Conservation (phyloP, 2,113 vertebrate genomes). For the Spea multiplicata region DNA sequence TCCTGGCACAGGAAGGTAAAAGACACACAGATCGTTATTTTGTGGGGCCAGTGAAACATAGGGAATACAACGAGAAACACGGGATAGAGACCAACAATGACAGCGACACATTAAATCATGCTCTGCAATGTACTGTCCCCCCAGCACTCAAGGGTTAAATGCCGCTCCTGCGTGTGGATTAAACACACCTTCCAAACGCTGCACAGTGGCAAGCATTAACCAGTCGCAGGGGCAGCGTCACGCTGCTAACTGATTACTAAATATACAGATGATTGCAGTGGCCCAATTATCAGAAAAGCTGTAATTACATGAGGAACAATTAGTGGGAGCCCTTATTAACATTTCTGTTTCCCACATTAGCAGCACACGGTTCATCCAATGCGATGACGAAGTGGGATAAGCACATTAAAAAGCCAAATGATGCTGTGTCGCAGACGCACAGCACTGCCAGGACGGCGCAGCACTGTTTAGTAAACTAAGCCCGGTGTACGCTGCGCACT, state of each 20-base stretch:
- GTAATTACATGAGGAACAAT: conserved; percentile 99
- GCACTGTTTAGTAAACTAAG: conserved; percentile 17
- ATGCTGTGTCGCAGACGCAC: background rate
- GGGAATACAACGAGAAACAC: conserved; percentile 78
- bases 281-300: conserved; percentile 98
- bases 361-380: conserved; percentile 35
- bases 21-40: conserved; percentile 52
- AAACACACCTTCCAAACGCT: background rate
- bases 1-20: conserved; percentile 71
- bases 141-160: conserved; percentile 69
- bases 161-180: background rate
- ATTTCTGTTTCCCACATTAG: conserved; percentile 75
- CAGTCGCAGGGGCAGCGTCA: conserved; percentile 32
- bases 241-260: conserved; percentile 87
- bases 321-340: conserved; percentile 96
- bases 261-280: conserved; percentile 99
- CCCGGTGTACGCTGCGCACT: background rate
- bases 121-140: conserved; percentile 52
- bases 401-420: background rate
- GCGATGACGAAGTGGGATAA: background rate
- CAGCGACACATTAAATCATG: too few species aligned
- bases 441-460: background rate
- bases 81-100: too few species aligned
- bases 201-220: conserved; percentile 12
- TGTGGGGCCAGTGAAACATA: conserved; percentile 66